Conservation (phyloP, 2,113 vertebrate species). For the Oryzias celebensis region DNA sequence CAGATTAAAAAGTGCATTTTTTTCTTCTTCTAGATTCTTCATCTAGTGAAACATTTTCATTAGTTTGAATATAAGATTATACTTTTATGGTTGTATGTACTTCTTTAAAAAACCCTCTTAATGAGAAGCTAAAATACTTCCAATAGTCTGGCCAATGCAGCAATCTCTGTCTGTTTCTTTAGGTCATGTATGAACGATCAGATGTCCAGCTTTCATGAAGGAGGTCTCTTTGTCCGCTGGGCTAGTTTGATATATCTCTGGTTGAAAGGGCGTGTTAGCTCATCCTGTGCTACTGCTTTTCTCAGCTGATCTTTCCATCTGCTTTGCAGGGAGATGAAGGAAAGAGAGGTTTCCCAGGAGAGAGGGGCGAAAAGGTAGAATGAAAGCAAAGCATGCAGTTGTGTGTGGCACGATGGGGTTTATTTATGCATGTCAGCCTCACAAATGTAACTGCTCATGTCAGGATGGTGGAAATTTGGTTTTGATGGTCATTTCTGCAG, state of each 20-base stretch:
- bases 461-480: neutral
- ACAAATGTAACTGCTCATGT: neutral
- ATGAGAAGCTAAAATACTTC: no score
- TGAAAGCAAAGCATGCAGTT: slow-evolving; percentile 13
- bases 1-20: no score
- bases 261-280: neutral
- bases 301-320: slow-evolving; percentile 40
- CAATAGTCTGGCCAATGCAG: no score
- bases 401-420: slow-evolving; percentile 16
- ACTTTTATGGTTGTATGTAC: no score
- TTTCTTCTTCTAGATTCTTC: no score
- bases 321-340: slow-evolving; percentile 60
- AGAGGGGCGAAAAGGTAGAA: slow-evolving; percentile 56
- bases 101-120: no score
- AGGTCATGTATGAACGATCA: slow-evolving; percentile 18
- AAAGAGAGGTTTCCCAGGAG: slow-evolving; percentile 43
- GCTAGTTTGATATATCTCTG: no score
- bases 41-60: no score
- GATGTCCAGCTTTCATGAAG: slow-evolving; percentile 12
- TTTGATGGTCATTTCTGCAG: neutral
- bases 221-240: no score
- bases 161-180: neutral
- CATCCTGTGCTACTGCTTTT: slow-evolving; percentile 13
- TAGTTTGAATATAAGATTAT: no score
- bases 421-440: slow-evolving; percentile 18